phyloP scores from a whole-genome alignment of 2,888 invertebrate species.

The Auanema sp. region DNA sequence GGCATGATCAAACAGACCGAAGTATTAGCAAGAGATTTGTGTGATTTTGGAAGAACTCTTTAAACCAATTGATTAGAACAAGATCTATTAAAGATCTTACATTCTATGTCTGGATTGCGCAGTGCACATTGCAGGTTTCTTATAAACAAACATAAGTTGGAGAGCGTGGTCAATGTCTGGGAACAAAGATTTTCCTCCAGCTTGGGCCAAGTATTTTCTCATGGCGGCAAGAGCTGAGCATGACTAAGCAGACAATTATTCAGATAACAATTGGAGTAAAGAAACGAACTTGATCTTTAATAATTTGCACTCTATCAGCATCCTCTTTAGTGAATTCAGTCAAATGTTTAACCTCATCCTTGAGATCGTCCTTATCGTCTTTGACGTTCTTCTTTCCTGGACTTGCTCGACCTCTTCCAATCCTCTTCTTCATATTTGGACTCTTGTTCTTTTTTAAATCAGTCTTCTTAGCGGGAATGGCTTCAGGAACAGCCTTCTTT shows the following conservation, averaged over 20 bases:
- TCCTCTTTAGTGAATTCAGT: background rate
- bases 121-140: conserved; percentile 40
- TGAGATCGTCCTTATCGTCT: conserved; percentile 11
- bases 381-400: background rate
- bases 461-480: conserved; percentile 1
- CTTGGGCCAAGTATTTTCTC: conserved; percentile 34
- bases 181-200: conserved; percentile 45
- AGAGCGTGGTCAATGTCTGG: conserved; percentile 51
- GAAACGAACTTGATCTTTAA: conserved; percentile 2
- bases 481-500: background rate
- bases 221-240: conserved; percentile 36
- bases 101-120: conserved; percentile 24
- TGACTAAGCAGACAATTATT: conserved; percentile 19
- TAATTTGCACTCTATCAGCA: conserved; percentile 9
- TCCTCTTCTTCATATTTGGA: no score
- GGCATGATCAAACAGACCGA: conserved; percentile 58
- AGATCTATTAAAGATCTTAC: conserved; percentile 19
- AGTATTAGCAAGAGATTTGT: conserved; percentile 45
- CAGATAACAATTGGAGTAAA: background rate
- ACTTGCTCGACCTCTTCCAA: background rate
- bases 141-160: conserved; percentile 45
- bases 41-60: conserved; percentile 47
- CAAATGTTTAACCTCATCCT: conserved; percentile 3
- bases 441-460: background rate
- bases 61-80: conserved; percentile 18